These are phyloP conservation scores for Spondyliosoma cantharus DNA, from an alignment of 2,797 vertebrate species.

Conservation along the genomic window DNA sequence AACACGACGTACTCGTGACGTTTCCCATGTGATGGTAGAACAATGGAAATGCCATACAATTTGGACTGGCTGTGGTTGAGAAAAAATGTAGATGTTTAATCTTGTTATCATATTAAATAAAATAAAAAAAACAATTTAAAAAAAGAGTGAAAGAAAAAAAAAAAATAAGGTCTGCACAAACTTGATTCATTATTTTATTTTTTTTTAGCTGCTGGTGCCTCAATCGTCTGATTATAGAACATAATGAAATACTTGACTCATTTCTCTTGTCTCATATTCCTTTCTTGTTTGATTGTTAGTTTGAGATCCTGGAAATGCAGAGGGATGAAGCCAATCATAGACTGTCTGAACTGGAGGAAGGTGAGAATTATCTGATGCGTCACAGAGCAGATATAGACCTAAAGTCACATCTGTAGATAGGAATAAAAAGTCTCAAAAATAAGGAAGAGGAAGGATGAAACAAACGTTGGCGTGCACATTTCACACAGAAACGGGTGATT, in stretches of 20 bases:
- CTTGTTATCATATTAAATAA: background rate
- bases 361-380: constrained; percentile 64
- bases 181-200: constrained; percentile 18
- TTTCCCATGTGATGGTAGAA: background rate
- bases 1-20: background rate
- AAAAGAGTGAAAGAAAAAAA: constrained; percentile 2
- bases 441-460: background rate
- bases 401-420: too few relatives aligned
- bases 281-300: constrained; percentile 61
- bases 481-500: background rate
- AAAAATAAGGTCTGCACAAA: too few relatives aligned
- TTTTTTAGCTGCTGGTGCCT: background rate
- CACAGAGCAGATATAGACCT: background rate
- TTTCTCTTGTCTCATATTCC: background rate
- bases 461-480: background rate
- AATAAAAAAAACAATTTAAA: background rate
- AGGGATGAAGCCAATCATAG: constrained; percentile 74
- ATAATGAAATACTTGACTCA: constrained; percentile 30
- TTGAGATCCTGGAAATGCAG: constrained; percentile 67
- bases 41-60: background rate
- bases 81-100: background rate
- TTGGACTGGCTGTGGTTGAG: background rate
- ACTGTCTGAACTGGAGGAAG: constrained; percentile 81
- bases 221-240: background rate
- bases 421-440: background rate